These are phyloP conservation scores for Coilia nasus DNA, from an alignment of 2,797 vertebrate genomes.

Conservation along the genomic window DNA sequence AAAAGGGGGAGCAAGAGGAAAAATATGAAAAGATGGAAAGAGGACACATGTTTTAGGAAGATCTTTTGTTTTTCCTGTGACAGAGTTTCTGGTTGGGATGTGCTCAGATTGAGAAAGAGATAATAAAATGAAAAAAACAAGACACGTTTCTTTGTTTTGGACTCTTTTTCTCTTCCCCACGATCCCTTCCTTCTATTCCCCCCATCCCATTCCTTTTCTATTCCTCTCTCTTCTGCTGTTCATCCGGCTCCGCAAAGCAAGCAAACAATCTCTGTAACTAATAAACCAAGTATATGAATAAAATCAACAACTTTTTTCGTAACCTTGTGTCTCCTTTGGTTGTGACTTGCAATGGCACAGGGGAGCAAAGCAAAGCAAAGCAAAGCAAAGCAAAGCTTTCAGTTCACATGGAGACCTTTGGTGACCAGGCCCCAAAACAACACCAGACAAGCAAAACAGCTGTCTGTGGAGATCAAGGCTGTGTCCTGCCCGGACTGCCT, in stretches of 20 bases:
- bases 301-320: constrained; percentile 74
- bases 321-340: constrained; percentile 61
- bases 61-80: not conserved
- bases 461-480: not conserved
- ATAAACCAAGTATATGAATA: constrained; percentile 63
- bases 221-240: constrained; percentile 49
- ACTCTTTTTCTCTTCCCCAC: constrained; percentile 18
- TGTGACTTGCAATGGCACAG: not conserved
- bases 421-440: not conserved
- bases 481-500: not conserved
- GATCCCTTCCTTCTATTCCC: not conserved
- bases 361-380: not conserved
- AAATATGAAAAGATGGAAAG: constrained; percentile 27
- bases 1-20: constrained; percentile 36
- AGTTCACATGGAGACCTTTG: not conserved
- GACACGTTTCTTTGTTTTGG: constrained; percentile 58
- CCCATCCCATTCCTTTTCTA: constrained; percentile 58
- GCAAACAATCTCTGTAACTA: constrained; percentile 65
- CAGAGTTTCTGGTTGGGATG: not conserved
- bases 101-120: not conserved
- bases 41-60: constrained; percentile 3
- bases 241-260: constrained; percentile 45
- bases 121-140: constrained; percentile 57
- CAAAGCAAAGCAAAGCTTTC: not conserved
- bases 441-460: not conserved